A percentile compares a stretch with the other conserved stretches of the same genome.
phyloP scores from a whole-genome alignment of 2,797 vertebrate species.

The Sebastes kiyomatsui region DNA sequence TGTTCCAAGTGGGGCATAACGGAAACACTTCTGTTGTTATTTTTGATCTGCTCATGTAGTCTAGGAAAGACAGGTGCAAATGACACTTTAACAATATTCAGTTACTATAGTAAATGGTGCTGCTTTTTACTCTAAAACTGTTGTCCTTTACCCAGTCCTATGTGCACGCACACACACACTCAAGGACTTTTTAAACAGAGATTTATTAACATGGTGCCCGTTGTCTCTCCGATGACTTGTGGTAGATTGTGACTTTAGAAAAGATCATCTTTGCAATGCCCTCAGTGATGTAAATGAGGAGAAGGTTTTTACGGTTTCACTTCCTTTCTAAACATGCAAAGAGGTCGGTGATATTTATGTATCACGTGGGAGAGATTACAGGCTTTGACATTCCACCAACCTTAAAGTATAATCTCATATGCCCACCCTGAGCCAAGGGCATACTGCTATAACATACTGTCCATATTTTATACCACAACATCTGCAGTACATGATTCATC shows the following conservation, averaged over 20 bases:
- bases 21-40: constrained; percentile 67
- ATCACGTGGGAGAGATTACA: constrained; percentile 40
- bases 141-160: constrained; percentile 81
- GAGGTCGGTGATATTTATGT: constrained; percentile 29
- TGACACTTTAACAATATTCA: constrained; percentile 86
- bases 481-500: constrained; percentile 22
- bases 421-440: constrained; percentile 63
- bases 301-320: constrained; percentile 41
- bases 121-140: constrained; percentile 87
- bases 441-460: constrained; percentile 35
- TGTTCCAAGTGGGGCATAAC: constrained; percentile 45
- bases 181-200: constrained; percentile 84
- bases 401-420: constrained; percentile 40
- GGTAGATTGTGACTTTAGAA: constrained; percentile 75
- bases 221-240: constrained; percentile 72
- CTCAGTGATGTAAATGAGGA: constrained; percentile 55
- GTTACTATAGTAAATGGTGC: constrained; percentile 87
- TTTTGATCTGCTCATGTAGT: constrained; percentile 78
- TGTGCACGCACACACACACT: constrained; percentile 77
- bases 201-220: constrained; percentile 79
- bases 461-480: constrained; percentile 39
- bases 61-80: constrained; percentile 84
- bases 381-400: constrained; percentile 65
- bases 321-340: constrained; percentile 31
- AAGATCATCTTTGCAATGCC: constrained; percentile 78